A percentile compares a stretch with the other conserved stretches of the same genome.
phyloP scores from a whole-genome alignment of 2,113 vertebrate genomes.

The Pithys albifrons region DNA sequence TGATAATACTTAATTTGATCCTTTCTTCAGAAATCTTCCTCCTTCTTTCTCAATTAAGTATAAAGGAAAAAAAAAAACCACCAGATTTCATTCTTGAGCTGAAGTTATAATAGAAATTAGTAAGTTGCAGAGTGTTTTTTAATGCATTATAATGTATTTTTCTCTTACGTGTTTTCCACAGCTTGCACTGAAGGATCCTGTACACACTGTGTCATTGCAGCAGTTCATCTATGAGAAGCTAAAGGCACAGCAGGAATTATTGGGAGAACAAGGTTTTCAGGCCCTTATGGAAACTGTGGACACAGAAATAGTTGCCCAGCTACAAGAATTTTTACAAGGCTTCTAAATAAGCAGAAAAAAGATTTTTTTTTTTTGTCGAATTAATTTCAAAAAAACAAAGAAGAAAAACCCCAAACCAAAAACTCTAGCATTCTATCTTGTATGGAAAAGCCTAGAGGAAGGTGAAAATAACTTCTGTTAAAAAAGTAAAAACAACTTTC shows the following conservation, averaged over 20 bases:
- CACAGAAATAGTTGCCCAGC: constrained; percentile 91
- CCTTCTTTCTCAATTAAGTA: not conserved
- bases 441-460: constrained; percentile 30
- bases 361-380: not conserved
- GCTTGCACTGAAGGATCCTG: constrained; percentile 93
- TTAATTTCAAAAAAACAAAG: not conserved
- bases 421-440: not conserved
- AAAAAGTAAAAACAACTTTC: constrained; percentile 33
- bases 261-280: constrained; percentile 90
- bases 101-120: not conserved
- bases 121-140: not conserved
- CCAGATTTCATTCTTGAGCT: not conserved
- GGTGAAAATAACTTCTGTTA: constrained; percentile 4
- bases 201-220: constrained; percentile 92
- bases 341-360: constrained; percentile 73
- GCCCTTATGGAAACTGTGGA: constrained; percentile 96
- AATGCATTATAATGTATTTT: not conserved
- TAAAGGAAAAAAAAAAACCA: not conserved
- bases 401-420: not conserved
- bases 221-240: constrained; percentile 95
- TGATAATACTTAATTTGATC: not conserved
- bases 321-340: constrained; percentile 92
- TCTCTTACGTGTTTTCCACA: constrained; percentile 66
- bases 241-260: constrained; percentile 89
- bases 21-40: not conserved